These are phyloP conservation scores for Dynastes maya DNA, from an alignment of 2,888 invertebrate species.

Conservation along the genomic window DNA sequence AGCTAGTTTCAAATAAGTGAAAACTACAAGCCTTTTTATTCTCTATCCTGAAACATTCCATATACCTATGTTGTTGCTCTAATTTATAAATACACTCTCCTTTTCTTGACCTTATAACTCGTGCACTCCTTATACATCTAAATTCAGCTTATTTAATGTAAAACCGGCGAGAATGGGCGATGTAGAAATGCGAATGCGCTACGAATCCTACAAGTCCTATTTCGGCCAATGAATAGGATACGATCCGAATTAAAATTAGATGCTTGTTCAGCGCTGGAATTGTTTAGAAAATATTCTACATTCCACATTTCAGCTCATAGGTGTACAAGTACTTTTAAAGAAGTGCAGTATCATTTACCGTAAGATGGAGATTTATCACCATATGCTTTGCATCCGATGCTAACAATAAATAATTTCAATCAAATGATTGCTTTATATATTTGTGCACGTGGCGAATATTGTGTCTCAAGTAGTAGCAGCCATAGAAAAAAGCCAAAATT, in stretches of 20 bases:
- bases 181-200: neutral
- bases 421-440: too few relatives aligned
- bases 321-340: too few relatives aligned
- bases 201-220: neutral
- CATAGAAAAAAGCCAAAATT: too few relatives aligned
- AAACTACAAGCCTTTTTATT: neutral
- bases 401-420: too few relatives aligned
- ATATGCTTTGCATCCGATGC: too few relatives aligned
- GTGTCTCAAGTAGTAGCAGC: too few relatives aligned
- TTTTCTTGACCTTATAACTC: constrained; percentile 26
- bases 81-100: constrained; percentile 23
- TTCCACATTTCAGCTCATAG: neutral
- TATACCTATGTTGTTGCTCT: neutral
- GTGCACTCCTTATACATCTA: neutral
- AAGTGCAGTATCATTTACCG: too few relatives aligned
- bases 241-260: constrained; percentile 10
- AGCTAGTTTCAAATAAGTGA: neutral
- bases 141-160: constrained; percentile 7
- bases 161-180: neutral
- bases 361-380: too few relatives aligned
- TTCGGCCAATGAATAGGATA: neutral
- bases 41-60: neutral
- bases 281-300: constrained; percentile 1
- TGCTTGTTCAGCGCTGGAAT: too few relatives aligned
- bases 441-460: too few relatives aligned